Base-by-base conservation (phyloP, 2,888 invertebrate genomes). In the Tenthredo scrophulariae region DNA sequence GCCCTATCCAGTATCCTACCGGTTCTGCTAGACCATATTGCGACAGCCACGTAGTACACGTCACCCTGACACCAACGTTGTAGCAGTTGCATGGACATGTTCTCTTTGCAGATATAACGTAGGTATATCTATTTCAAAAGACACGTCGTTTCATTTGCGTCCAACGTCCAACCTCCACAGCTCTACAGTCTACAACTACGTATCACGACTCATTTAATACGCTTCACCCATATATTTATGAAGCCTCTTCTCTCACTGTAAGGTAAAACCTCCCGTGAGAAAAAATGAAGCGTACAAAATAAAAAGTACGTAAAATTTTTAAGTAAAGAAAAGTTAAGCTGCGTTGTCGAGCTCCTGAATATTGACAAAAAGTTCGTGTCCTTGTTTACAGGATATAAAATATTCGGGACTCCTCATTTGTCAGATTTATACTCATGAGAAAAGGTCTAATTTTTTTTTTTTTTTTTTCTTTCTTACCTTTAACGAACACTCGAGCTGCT, bases 11-110 rank as follows among this genome's bases (percentile, higher is more conserved):
- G 22, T 75, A 43, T 43, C 72, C 72, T 72, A n/a, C 46, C 15
- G 50, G 18, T 54, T 33, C 6, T 18, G 26, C 50, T 90, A 89
- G 88, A 88, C 88, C 86, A 54, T 50, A 80, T 80, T 80, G 80
- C 80, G 80, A 80, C 80, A 65, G 80, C 80, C 80, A 80, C 62
- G 80, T 80, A 58, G 18, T 54, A 40, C 77, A 54, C 50, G 40
- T 77, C 77, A 77, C 26, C 77, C 50, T 54, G 77, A 77, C 77
- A 77, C 50, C 50, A 33, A 1, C 29, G 77, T 0, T 33, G 62
- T 62, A 62, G 62, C 80, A 80, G 22, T 58, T 80, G 80, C 80
- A 65, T 33, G 77, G 43, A 43, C 72, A 74, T 74, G 72, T 74
- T 40, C 72, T 74, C 74, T 40, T 43, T 43, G 22, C 40, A 40